A percentile compares a stretch with the other conserved stretches of the same genome.
Evolutionary conservation across 1,140 invertebrate genomes (phyloP).

Genomic region (Drosophila littoralis): DNA sequence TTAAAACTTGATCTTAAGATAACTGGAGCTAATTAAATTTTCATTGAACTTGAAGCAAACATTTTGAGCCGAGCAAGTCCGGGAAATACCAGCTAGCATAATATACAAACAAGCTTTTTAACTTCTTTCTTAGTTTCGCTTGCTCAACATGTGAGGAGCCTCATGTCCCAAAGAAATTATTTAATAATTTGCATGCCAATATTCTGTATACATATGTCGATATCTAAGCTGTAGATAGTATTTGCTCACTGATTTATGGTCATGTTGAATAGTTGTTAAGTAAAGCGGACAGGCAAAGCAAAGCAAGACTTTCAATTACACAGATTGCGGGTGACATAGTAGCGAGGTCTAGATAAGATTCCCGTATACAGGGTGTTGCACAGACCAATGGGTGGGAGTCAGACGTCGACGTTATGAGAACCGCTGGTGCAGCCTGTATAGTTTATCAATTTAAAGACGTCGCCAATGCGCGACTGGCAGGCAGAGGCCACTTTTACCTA

Average conservation of each 20-base stretch:
- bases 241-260: constrained; percentile 5
- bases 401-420: background rate
- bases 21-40: too few relatives aligned
- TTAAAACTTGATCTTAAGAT: too few relatives aligned
- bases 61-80: too few relatives aligned
- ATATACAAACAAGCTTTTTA: too few relatives aligned
- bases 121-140: too few relatives aligned
- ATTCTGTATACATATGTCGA: background rate
- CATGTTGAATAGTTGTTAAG: background rate
- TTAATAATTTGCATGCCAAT: too few relatives aligned
- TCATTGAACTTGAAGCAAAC: too few relatives aligned
- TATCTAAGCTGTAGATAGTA: background rate
- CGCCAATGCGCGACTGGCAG: constrained; percentile 33
- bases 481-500: constrained; percentile 54
- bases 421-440: constrained; percentile 25
- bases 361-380: constrained; percentile 53
- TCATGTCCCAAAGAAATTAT: too few relatives aligned
- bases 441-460: constrained; percentile 58
- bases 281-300: constrained; percentile 9
- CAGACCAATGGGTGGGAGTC: too few relatives aligned
- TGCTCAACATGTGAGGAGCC: too few relatives aligned
- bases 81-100: too few relatives aligned
- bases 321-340: constrained; percentile 69
- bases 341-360: constrained; percentile 64
- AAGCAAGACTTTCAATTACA: constrained; percentile 69